phyloP scores from a whole-genome alignment of 2,113 vertebrate genomes.

The Phyllopteryx taeniolatus region DNA sequence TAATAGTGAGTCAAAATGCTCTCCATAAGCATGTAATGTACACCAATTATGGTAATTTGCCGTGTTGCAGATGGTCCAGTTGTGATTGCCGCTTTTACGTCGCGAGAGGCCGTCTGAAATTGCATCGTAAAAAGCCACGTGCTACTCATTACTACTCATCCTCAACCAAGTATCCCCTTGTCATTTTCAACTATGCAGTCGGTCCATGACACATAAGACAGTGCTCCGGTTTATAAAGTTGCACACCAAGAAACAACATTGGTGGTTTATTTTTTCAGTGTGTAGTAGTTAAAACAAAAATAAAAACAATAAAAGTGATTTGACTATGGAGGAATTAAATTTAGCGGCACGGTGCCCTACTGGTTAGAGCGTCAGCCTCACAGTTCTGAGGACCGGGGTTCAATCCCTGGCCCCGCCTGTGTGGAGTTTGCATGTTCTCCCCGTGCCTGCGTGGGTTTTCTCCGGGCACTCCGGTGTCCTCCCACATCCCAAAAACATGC shows the following conservation, averaged over 20 bases:
- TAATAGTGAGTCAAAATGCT: slow-evolving; percentile 66
- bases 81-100: slow-evolving; percentile 76
- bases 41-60: slow-evolving; percentile 78
- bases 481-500: too few species aligned
- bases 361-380: too few species aligned
- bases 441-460: too few species aligned
- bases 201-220: slow-evolving; percentile 61
- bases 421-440: too few species aligned
- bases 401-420: too few species aligned
- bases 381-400: too few species aligned
- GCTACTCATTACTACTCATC: slow-evolving; percentile 71
- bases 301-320: too few species aligned
- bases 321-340: too few species aligned
- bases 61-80: slow-evolving; percentile 74
- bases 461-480: too few species aligned
- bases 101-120: slow-evolving; percentile 63
- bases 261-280: slow-evolving; percentile 44
- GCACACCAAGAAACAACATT: slow-evolving; percentile 40
- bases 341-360: too few species aligned
- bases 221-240: slow-evolving; percentile 25
- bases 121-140: slow-evolving; percentile 55
- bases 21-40: slow-evolving; percentile 75
- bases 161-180: slow-evolving; percentile 63
- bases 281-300: not conserved
- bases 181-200: slow-evolving; percentile 70